A percentile compares a stretch with the other conserved stretches of the same genome.
phyloP scores from a whole-genome alignment of 2,888 invertebrate genomes.

The Cordilura impudica region DNA sequence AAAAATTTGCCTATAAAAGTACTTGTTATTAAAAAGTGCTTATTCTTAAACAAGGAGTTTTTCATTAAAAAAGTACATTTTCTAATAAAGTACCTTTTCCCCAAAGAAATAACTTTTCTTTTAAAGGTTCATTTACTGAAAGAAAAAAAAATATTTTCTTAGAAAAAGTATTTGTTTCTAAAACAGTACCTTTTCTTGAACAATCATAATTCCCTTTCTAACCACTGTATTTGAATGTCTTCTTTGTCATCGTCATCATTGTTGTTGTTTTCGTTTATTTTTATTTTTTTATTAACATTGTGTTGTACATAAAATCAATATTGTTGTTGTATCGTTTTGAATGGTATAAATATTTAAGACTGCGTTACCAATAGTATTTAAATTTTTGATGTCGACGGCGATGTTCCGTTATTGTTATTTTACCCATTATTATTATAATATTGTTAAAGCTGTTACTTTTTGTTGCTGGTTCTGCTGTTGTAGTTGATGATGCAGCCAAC shows the following conservation, averaged over 20 bases:
- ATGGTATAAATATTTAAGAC: background rate
- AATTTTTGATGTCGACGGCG: constrained; percentile 5
- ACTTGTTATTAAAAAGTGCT: too few species aligned
- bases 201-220: background rate
- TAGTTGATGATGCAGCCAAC: constrained; percentile 20
- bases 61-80: too few species aligned
- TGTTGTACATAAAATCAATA: background rate
- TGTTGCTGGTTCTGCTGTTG: background rate
- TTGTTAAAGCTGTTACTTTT: background rate
- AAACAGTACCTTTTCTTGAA: too few species aligned
- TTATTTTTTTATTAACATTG: background rate
- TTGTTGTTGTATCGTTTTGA: background rate
- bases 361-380: constrained; percentile 20
- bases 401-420: constrained; percentile 24
- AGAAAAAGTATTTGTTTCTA: too few species aligned
- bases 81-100: too few species aligned
- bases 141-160: too few species aligned
- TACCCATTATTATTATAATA: constrained; percentile 14
- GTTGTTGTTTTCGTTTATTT: background rate
- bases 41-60: too few species aligned
- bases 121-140: too few species aligned
- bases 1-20: too few species aligned
- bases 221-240: background rate
- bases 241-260: background rate
- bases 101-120: too few species aligned